Evolutionary conservation across 2,888 invertebrate genomes (phyloP).

Genomic region (Trachelus stipa): DNA sequence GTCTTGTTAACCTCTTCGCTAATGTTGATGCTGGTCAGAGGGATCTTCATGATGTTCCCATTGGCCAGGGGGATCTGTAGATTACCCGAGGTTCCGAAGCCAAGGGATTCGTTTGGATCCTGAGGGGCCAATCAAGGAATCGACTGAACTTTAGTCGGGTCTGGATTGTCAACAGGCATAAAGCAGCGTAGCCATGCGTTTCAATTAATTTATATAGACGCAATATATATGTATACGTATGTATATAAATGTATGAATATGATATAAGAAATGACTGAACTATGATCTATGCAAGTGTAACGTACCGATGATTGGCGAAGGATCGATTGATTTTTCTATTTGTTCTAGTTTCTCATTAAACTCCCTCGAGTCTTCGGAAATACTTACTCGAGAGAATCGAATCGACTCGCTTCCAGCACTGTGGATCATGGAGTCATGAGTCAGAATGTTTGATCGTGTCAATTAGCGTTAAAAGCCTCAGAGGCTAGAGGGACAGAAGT

Average conservation of each 20-base stretch:
- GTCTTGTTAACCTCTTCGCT: constrained; percentile 94
- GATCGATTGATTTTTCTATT: constrained; percentile 15
- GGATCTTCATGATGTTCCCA: constrained; percentile 91
- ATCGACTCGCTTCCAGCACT: not conserved
- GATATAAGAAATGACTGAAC: not conserved
- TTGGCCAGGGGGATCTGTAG: constrained; percentile 89
- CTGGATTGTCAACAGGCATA: not conserved
- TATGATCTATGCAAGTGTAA: constrained; percentile 29
- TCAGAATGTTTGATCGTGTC: not conserved
- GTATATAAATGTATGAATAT: not conserved
- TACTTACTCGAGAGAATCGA: not conserved
- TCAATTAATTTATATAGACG: not conserved
- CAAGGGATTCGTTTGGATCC: constrained; percentile 59
- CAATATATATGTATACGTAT: not conserved
- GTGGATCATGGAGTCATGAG: not conserved
- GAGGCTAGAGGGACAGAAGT: not conserved
- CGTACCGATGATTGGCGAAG: constrained; percentile 51
- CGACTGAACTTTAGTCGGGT: constrained; percentile 20
- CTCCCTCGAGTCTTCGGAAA: not conserved
- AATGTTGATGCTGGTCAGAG: constrained; percentile 86
- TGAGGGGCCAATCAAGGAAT: constrained; percentile 35
- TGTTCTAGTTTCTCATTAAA: not conserved
- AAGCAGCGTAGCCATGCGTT: constrained; percentile 37
- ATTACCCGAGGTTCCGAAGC: constrained; percentile 70
- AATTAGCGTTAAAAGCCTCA: not conserved